Conservation (phyloP, 2,888 invertebrate genomes). For the Druceiella hillmani region DNA sequence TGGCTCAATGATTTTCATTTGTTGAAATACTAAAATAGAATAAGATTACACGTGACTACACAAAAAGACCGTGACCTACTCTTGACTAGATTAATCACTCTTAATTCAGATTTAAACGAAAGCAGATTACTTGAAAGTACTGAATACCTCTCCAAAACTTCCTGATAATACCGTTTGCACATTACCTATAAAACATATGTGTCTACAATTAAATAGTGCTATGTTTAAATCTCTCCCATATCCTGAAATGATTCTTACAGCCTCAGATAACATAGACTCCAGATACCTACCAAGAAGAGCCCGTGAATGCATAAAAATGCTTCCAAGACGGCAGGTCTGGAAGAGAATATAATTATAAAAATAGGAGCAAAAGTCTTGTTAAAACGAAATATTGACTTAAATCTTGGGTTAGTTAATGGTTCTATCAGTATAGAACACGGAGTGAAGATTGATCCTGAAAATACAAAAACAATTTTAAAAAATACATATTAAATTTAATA, state of each 20-base stretch:
- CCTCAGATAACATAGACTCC: no score
- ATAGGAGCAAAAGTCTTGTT: no score
- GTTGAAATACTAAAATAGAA: conserved; percentile 27
- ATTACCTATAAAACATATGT: conserved; percentile 27
- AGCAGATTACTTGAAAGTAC: conserved; percentile 22
- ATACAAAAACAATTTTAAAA: no score
- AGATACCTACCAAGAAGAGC: no score
- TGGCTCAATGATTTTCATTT: conserved; percentile 22
- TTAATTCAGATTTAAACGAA: conserved; percentile 15
- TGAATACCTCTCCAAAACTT: conserved; percentile 19
- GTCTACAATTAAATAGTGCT: conserved; percentile 26
- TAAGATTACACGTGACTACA: conserved; percentile 20
- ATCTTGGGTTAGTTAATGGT: no score
- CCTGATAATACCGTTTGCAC: conserved; percentile 26
- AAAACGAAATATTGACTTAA: no score
- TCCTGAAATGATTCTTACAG: conserved; percentile 23
- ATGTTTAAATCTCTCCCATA: conserved; percentile 24
- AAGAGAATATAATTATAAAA: no score
- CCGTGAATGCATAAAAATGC: no score
- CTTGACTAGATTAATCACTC: conserved; percentile 17
- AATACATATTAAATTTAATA: no score
- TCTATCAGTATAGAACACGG: no score
- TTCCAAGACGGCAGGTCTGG: no score
- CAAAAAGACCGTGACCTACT: conserved; percentile 22
- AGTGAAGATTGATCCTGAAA: no score